Conservation (phyloP, 2,113 vertebrate genomes). For the Clarias macrocephalus region DNA sequence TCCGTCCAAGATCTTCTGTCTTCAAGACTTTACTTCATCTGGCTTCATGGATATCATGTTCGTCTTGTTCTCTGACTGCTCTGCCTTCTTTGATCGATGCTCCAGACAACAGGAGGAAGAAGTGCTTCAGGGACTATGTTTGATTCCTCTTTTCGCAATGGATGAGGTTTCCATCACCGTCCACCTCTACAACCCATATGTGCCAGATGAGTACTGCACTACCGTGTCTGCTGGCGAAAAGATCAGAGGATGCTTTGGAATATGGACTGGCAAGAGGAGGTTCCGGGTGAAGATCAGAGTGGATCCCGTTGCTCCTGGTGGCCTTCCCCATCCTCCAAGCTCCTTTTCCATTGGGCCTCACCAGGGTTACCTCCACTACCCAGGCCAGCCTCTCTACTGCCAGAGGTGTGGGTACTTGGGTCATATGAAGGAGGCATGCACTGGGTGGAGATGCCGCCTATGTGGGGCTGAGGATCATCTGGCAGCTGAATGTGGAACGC, state of each 20-base stretch:
- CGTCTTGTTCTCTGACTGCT: too few relatives aligned
- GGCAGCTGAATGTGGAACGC: too few relatives aligned
- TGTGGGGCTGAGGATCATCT: too few relatives aligned
- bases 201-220: background rate
- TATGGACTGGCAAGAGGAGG: slow-evolving; percentile 24
- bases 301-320: background rate
- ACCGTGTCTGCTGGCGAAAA: background rate
- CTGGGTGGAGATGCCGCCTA: too few relatives aligned
- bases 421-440: too few relatives aligned
- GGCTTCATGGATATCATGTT: background rate
- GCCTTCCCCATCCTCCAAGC: background rate
- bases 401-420: background rate
- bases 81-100: background rate
- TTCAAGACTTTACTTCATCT: background rate
- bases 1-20: background rate
- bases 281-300: background rate
- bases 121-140: background rate
- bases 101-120: background rate
- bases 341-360: background rate
- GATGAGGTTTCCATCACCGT: background rate
- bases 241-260: background rate
- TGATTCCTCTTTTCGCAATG: background rate
- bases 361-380: background rate
- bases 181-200: background rate
- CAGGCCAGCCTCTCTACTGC: background rate